A percentile compares a stretch with the other conserved stretches of the same genome.
Conservation (phyloP, 1,140 invertebrate species). For the Papilio polytes region DNA sequence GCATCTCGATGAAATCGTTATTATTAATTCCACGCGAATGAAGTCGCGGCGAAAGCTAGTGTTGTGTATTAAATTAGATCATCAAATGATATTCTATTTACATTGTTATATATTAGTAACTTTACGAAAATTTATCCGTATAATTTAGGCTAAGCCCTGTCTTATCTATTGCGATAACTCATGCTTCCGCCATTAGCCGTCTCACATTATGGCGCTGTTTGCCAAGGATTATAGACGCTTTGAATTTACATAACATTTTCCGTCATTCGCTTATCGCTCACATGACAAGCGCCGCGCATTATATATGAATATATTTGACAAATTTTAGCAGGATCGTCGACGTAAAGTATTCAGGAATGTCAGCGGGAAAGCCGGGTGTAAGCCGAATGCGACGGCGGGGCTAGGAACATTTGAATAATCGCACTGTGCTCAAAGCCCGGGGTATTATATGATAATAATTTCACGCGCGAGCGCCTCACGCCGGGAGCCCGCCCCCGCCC, state of each 20-base stretch:
- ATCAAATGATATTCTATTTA: neutral
- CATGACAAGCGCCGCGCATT: constrained; percentile 78
- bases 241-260: constrained; percentile 81
- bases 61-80: no score
- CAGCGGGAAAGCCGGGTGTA: constrained; percentile 60
- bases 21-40: no score
- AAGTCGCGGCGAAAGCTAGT: no score
- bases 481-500: constrained; percentile 52
- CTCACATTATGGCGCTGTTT: constrained; percentile 73
- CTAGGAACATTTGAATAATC: constrained; percentile 80
- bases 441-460: constrained; percentile 84
- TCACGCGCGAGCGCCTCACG: constrained; percentile 73
- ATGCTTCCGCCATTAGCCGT: constrained; percentile 69
- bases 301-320: constrained; percentile 79
- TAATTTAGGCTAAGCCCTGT: constrained; percentile 63
- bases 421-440: constrained; percentile 65
- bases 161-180: constrained; percentile 72
- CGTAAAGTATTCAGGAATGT: constrained; percentile 69
- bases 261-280: constrained; percentile 81
- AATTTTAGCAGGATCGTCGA: constrained; percentile 68
- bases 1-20: no score
- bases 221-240: constrained; percentile 72
- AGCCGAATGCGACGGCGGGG: constrained; percentile 54
- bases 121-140: constrained; percentile 54
- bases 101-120: neutral